Evolutionary conservation across 2,113 vertebrate species (phyloP).

Genomic region (Psettodes erumei): DNA sequence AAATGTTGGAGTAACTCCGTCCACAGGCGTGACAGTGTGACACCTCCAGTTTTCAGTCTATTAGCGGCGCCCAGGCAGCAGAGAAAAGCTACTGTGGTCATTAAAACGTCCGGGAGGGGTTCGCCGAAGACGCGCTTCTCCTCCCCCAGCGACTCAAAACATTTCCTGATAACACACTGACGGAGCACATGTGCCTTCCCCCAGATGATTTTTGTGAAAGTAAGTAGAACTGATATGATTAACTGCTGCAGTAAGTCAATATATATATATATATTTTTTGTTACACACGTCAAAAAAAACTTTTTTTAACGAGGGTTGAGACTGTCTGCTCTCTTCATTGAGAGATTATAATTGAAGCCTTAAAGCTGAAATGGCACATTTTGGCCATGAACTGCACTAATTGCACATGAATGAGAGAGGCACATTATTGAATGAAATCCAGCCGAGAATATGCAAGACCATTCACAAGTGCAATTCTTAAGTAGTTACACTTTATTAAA

Average conservation of each 20-base stretch:
- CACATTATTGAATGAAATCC: not conserved
- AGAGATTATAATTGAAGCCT: constrained; percentile 38
- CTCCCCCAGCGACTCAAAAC: constrained; percentile 18
- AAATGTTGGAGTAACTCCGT: constrained; percentile 54
- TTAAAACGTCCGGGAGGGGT: constrained; percentile 42
- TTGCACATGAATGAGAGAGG: not conserved
- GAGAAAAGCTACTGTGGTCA: constrained; percentile 50
- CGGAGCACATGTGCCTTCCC: not conserved
- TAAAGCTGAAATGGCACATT: constrained; percentile 45
- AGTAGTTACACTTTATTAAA: not conserved
- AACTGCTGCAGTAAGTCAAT: constrained; percentile 24
- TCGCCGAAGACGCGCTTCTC: not conserved
- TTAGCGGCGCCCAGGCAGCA: constrained; percentile 58
- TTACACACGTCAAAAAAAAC: constrained; percentile 10
- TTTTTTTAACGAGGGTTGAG: constrained; percentile 18
- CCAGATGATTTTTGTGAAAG: not conserved
- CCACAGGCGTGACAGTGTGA: constrained; percentile 44
- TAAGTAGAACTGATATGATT: constrained; percentile 13
- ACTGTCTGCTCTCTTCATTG: constrained; percentile 1
- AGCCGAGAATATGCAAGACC: not conserved
- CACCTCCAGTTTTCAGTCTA: constrained; percentile 69
- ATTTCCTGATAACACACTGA: constrained; percentile 1
- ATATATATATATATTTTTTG: constrained; percentile 1
- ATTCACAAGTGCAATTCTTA: not conserved
- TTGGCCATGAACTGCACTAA: not conserved